Evolutionary conservation across 37 sponge, comb jelly and placozoan species (phyloP), one percentile per base, ranked within the genome.

Genomic region (Beroe ovata): DNA sequence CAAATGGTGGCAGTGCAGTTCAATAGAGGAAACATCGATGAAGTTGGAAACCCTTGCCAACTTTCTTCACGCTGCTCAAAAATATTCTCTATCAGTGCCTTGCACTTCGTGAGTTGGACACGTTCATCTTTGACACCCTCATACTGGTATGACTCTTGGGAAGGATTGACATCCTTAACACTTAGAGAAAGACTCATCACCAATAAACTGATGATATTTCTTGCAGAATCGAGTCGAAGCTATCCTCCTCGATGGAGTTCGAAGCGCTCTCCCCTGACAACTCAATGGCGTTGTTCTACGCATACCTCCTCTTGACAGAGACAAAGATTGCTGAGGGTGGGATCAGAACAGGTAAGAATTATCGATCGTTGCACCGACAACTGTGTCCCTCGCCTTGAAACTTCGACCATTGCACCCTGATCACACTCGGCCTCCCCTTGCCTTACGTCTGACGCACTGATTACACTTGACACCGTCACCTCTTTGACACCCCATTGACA

Each of bases 231-330:
- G 84, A 77, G 25, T 42, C 35, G 4, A 39, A 42, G 28, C 84
- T 77, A 4, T 6, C 8, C 2, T 1, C 23, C 28, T 39, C 41
- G 14, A 77, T 77, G 84, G 84, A 77, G 28, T 42, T 22, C 41
- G 84, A 77, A 77, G 84, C 84, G 54, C 84, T 77, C n/a, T 77
- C 84, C 33, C 84, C 84, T 23, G 84, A 77, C 47, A 77, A 77
- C 22, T 77, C 84, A 1, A 77, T 77, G 84, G 84, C 84, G n/a
- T 4, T 77, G 54, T 77, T 77, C 54, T 77, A 77, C 54, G 42
- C 54, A 1, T 77, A 77, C 54, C 22, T 77, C 29, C 84, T 77
- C 22, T 54, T 77, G 26, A 77, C 84, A 28, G 84, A 77, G 28
- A 77, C 84, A 32, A 77, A 77, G 33, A 77, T 77, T 42, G 26